These are phyloP conservation scores for Hedychridium roseum DNA, from an alignment of 2,888 invertebrate species.

Conservation along the genomic window DNA sequence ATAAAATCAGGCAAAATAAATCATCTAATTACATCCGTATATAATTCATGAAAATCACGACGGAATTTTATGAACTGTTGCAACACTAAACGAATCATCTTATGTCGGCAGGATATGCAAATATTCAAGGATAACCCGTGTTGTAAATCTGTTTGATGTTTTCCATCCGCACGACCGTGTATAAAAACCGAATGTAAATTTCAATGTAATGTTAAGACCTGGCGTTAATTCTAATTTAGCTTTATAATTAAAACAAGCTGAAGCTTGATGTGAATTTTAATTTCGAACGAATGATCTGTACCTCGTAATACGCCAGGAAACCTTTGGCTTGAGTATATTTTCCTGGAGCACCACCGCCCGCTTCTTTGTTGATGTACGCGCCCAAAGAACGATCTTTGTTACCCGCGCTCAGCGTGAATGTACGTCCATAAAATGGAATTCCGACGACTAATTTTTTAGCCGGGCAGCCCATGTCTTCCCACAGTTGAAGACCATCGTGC, in stretches of 20 bases:
- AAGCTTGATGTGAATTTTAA: background rate
- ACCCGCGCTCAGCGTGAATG: slow-evolving; percentile 81
- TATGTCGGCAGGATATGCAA: no score
- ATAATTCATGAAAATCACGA: background rate
- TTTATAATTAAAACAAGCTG: background rate
- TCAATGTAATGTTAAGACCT: background rate
- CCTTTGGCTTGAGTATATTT: slow-evolving; percentile 88
- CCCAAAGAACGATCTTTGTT: slow-evolving; percentile 85
- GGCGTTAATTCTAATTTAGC: background rate
- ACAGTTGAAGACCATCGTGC: slow-evolving; percentile 87
- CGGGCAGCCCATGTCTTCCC: slow-evolving; percentile 90
- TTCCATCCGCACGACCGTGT: background rate
- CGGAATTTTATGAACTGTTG: background rate
- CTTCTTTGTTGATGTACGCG: slow-evolving; percentile 90
- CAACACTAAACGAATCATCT: no score
- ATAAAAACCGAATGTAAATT: background rate
- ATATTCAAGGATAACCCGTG: background rate
- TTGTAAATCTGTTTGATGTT: background rate
- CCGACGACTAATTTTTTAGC: slow-evolving; percentile 88
- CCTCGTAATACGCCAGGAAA: slow-evolving; percentile 87
- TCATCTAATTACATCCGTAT: no score
- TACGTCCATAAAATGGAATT: slow-evolving; percentile 88
- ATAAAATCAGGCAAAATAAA: no score
- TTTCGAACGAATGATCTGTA: slow-evolving; percentile 46
- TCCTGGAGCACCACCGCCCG: slow-evolving; percentile 86